A percentile compares a stretch with the other conserved stretches of the same genome.
phyloP scores from a whole-genome alignment of 2,888 invertebrate genomes.

The Allygus modestus region DNA sequence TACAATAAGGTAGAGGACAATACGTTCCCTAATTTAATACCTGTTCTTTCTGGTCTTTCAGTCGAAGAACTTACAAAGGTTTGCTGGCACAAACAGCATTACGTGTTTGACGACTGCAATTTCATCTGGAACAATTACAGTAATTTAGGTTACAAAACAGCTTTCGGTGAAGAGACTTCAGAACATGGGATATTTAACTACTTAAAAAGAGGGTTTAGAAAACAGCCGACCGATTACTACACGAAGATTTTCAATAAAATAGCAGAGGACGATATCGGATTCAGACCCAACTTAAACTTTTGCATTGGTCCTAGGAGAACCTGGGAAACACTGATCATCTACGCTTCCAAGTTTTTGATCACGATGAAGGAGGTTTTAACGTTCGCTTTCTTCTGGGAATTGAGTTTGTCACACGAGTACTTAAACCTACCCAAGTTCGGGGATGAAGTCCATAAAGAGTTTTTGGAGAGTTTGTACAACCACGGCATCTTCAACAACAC shows the following conservation, averaged over 20 bases:
- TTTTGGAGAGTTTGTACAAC: slow-evolving; percentile 78
- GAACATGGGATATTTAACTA: slow-evolving; percentile 90
- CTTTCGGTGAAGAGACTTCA: slow-evolving; percentile 90
- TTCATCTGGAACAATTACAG: slow-evolving; percentile 91
- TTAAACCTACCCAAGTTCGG: slow-evolving; percentile 87
- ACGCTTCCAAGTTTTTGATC: slow-evolving; percentile 81
- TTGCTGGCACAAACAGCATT: slow-evolving; percentile 80
- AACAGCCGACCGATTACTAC: slow-evolving; percentile 91
- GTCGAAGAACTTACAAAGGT: slow-evolving; percentile 80
- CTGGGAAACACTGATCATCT: slow-evolving; percentile 84
- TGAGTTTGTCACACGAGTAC: slow-evolving; percentile 90
- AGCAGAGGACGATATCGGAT: slow-evolving; percentile 83
- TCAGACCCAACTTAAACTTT: slow-evolving; percentile 81
- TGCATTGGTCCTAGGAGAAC: slow-evolving; percentile 85
- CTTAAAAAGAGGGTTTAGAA: slow-evolving; percentile 84
- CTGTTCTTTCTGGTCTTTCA: slow-evolving; percentile 85
- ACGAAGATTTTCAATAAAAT: slow-evolving; percentile 85
- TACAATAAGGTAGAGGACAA: slow-evolving; percentile 97
- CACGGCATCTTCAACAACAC: slow-evolving; percentile 81
- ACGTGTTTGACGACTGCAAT: slow-evolving; percentile 86
- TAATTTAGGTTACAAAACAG: slow-evolving; percentile 84
- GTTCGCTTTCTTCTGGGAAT: slow-evolving; percentile 92
- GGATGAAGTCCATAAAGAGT: slow-evolving; percentile 81
- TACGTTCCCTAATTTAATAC: slow-evolving; percentile 93
- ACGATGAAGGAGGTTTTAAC: slow-evolving; percentile 80